Evolutionary conservation across 2,888 invertebrate species (phyloP).

Genomic region (Ophioninae sp.): DNA sequence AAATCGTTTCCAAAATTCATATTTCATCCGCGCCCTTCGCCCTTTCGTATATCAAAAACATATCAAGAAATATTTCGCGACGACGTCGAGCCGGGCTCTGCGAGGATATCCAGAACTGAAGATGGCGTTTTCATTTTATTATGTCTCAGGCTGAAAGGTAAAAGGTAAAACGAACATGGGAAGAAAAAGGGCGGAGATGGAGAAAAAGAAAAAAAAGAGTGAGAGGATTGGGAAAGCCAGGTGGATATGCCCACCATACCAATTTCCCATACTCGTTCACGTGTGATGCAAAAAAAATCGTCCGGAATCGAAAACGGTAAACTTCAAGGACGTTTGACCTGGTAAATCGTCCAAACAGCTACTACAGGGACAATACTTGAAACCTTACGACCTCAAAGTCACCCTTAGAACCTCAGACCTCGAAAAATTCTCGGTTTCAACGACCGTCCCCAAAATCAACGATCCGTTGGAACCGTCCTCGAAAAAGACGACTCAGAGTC

Average conservation of each 20-base stretch:
- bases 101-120: slow-evolving; percentile 7
- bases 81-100: neutral
- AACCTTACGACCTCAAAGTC: neutral
- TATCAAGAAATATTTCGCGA: neutral
- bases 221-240: slow-evolving; percentile 33
- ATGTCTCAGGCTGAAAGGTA: slow-evolving; percentile 56
- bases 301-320: too few relatives aligned
- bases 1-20: neutral
- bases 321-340: neutral
- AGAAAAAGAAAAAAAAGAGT: slow-evolving; percentile 10
- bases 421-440: too few relatives aligned
- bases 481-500: neutral
- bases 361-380: neutral
- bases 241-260: slow-evolving; percentile 59
- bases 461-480: neutral
- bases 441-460: neutral
- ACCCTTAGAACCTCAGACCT: neutral
- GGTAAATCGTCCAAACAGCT: neutral
- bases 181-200: slow-evolving; percentile 12
- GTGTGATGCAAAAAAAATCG: slow-evolving; percentile 48
- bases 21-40: neutral
- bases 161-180: slow-evolving; percentile 47
- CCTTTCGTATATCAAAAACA: neutral
- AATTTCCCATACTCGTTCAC: slow-evolving; percentile 61
- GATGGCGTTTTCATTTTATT: slow-evolving; percentile 59